These are phyloP conservation scores for Psophia crepitans DNA, from an alignment of 2,113 vertebrate genomes.

Conservation along the genomic window DNA sequence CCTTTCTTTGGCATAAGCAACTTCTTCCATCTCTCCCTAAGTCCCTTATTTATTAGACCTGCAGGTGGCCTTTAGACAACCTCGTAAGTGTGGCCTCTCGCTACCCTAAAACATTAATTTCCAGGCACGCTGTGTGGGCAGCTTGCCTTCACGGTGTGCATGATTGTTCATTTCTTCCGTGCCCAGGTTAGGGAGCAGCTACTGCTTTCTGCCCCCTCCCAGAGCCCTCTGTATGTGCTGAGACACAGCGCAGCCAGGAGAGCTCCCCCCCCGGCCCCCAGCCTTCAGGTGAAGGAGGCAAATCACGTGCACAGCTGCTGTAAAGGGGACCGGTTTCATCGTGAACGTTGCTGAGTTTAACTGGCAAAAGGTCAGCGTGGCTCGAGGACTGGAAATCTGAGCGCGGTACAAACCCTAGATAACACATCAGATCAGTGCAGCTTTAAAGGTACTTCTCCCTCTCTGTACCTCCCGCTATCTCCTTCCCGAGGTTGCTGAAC, in stretches of 20 bases:
- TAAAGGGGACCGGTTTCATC: neutral
- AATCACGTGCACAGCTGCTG: neutral
- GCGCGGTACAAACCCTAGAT: neutral
- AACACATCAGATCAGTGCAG: neutral
- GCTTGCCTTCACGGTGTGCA: neutral
- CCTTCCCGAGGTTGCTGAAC: neutral
- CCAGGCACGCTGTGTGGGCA: neutral
- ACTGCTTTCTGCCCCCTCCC: neutral
- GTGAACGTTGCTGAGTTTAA: neutral
- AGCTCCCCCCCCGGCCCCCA: rapidly evolving
- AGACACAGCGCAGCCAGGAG: neutral
- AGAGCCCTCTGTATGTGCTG: neutral
- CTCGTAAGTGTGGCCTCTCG: neutral
- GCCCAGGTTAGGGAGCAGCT: neutral
- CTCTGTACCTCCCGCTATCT: neutral
- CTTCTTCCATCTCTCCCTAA: neutral
- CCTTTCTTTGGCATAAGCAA: neutral
- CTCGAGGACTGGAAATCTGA: neutral
- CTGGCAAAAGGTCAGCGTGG: neutral
- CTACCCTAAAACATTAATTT: neutral
- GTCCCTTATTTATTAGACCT: neutral
- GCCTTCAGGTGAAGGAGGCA: neutral
- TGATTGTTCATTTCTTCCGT: neutral
- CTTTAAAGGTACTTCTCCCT: neutral
- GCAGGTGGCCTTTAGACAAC: neutral